Evolutionary conservation across 1,140 invertebrate species (phyloP).

Genomic region (Drosophila triauraria): DNA sequence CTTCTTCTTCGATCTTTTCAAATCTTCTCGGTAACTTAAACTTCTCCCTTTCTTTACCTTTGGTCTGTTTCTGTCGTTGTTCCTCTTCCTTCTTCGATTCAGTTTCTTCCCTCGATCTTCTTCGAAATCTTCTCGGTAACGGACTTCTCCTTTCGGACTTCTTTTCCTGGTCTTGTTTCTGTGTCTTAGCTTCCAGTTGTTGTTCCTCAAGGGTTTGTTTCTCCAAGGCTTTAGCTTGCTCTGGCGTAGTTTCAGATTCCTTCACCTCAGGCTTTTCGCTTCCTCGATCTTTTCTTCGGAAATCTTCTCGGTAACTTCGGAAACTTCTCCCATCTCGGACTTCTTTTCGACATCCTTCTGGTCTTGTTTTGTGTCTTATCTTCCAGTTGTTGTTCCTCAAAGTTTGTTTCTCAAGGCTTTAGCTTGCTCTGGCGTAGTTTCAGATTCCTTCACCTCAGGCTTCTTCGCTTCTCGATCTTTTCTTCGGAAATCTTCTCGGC

Average conservation of each 20-base stretch:
- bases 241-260: constrained; percentile 40
- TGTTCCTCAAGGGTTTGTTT: constrained; percentile 29
- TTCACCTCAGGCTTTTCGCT: constrained; percentile 5
- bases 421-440: constrained; percentile 24
- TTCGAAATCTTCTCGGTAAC: constrained; percentile 32
- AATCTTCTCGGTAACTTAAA: too few relatives aligned
- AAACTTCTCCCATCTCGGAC: constrained; percentile 43
- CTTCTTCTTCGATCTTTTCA: too few relatives aligned
- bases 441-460: constrained; percentile 9
- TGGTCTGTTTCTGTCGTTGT: too few relatives aligned
- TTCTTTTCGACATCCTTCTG: constrained; percentile 15
- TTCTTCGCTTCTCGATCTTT: constrained; percentile 3
- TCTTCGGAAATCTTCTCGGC: constrained; percentile 38
- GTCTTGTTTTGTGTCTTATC: not conserved
- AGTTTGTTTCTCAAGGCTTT: constrained; percentile 21
- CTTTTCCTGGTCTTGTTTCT: not conserved
- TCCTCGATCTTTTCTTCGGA: constrained; percentile 1
- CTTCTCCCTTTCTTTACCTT: too few relatives aligned
- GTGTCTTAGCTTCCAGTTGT: not conserved
- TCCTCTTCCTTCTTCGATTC: constrained; percentile 41
- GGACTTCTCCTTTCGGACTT: constrained; percentile 50
- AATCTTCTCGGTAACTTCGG: not conserved
- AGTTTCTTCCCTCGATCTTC: constrained; percentile 21
- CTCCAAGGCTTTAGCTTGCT: constrained; percentile 11
- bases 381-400: constrained; percentile 18